Evolutionary conservation across 2,797 vertebrate genomes (phyloP).

Genomic region (Clamator glandarius): DNA sequence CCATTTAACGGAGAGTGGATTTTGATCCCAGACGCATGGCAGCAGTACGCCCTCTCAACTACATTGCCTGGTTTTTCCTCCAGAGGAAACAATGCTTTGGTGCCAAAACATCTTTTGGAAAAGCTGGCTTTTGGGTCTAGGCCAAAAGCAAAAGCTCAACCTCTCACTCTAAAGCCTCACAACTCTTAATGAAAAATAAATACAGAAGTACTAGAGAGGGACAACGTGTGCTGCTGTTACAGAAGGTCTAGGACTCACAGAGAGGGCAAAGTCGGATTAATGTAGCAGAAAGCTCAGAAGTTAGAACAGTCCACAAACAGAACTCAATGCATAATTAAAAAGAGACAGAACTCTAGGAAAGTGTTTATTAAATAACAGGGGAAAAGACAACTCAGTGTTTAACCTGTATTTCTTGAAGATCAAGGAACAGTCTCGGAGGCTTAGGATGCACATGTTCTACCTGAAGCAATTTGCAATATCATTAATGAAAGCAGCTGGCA

Average conservation of each 20-base stretch:
- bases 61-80: neutral
- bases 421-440: neutral
- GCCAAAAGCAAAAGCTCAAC: neutral
- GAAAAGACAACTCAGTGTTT: neutral
- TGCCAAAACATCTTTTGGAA: neutral
- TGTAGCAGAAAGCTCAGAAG: neutral
- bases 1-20: neutral
- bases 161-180: neutral
- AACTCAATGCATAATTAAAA: neutral
- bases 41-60: neutral
- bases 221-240: neutral
- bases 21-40: neutral
- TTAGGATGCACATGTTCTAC: neutral
- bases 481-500: neutral
- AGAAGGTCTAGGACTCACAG: accelerated
- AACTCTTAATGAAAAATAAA: neutral
- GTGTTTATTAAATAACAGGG: neutral
- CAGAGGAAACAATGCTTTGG: accelerated
- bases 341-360: conserved; percentile 5
- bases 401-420: conserved; percentile 52
- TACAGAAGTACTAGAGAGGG: neutral
- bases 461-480: neutral
- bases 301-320: neutral
- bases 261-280: neutral
- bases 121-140: neutral